Evolutionary conservation across 1,140 invertebrate genomes (phyloP), one percentile per base, ranked within the genome.

Genomic region (Zophobas morio): DNA sequence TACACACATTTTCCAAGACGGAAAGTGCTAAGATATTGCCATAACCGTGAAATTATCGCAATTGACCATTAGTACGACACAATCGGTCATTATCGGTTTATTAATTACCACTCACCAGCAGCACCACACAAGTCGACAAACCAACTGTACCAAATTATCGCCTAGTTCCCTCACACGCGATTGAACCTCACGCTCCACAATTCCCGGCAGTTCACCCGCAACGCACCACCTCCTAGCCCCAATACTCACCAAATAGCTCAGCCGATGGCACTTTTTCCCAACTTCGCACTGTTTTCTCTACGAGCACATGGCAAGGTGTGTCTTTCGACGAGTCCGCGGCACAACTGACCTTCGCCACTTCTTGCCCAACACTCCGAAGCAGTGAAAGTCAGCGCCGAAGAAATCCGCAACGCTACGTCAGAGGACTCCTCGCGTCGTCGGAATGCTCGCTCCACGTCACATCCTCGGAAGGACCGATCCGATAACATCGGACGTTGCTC

Each of bases 271-370:
- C 42, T 37, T 39, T 51, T 20, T 46, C 33, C 8, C 3, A 20
- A 33, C 6, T 46, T 60, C 49, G 66, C 5, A 70, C 37, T 54
- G 54, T 20, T 74, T 75, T 54, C 36, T 76, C 35, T 51, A 71
- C 6, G 49, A 72, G 66, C 75, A 77, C 75, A 77, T 77, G 75
- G 63, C 63, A 71, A 71, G 40, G 63, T 36, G 49, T 70, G 49
- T 71, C 54, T 77, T 47, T 51, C 66, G 47, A 34, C 35, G 54
- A 73, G 51, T 70, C 40, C 60, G 47, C n/a, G 60, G 46, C 40
- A 76, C 60, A 70, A 76, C 66, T 72, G 70, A 72, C 75, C 75
- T 77, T 77, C 75, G 63, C 63, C 20, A 72, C 70, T 77, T 70
- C 70, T 75, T 77, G 75, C 66, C 20, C 66, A 77, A 77, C 75